Evolutionary conservation across 2,888 invertebrate species (phyloP).

Genomic region (Tenthredo amoena): DNA sequence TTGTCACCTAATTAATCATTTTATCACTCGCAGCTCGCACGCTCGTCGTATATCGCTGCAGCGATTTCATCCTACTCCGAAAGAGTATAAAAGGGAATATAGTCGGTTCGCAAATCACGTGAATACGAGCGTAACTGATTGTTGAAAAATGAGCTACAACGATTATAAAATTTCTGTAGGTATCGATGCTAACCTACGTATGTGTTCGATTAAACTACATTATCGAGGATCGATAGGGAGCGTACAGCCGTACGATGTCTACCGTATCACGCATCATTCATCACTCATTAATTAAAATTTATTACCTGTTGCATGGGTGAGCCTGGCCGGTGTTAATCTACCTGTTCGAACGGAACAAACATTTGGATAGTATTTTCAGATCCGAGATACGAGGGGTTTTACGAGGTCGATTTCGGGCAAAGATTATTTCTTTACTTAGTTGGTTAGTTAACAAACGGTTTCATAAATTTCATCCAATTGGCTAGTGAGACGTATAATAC

Average conservation of each 20-base stretch:
- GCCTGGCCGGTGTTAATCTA: conserved; percentile 31
- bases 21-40: conserved; percentile 4
- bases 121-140: neutral
- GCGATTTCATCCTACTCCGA: neutral
- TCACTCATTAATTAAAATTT: conserved; percentile 50
- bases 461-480: conserved; percentile 8
- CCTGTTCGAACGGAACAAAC: conserved; percentile 46
- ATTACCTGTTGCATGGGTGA: conserved; percentile 49
- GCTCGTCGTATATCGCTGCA: neutral
- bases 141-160: neutral
- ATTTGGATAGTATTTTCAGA: conserved; percentile 38
- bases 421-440: conserved; percentile 27
- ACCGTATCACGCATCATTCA: conserved; percentile 41
- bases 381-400: conserved; percentile 20
- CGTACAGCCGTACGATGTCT: neutral
- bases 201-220: conserved; percentile 7
- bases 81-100: neutral
- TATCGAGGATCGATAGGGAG: neutral
- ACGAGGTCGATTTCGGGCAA: conserved; percentile 23
- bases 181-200: neutral
- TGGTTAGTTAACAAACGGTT: conserved; percentile 8
- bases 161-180: neutral
- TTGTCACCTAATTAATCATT: conserved; percentile 38
- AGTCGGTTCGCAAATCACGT: neutral
- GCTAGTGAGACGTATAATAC: neutral